These are phyloP conservation scores for Palythoa grandiflora DNA, from an alignment of 92 coral and sea anemone species.

Conservation along the genomic window DNA sequence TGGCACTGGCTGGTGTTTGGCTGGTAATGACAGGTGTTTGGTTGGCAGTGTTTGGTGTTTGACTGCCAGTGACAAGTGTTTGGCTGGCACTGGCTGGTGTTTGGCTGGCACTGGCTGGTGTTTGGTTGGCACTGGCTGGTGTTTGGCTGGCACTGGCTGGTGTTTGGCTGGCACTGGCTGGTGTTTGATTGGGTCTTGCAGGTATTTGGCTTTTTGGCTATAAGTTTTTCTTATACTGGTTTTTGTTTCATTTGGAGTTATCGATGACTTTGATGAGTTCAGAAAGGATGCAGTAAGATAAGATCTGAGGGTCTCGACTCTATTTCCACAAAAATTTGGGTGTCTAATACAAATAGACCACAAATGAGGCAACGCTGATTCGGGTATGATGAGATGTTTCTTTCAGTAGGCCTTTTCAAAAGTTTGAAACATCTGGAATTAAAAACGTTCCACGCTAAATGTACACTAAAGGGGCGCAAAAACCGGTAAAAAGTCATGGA, in stretches of 20 bases:
- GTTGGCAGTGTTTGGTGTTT: not conserved
- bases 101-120: no score
- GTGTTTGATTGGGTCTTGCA: not conserved
- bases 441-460: no score
- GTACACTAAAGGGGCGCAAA: no score
- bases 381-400: not conserved
- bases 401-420: constrained; percentile 4
- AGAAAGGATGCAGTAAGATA: constrained; percentile 40
- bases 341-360: constrained; percentile 30
- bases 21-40: not conserved
- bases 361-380: constrained; percentile 57
- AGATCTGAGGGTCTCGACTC: constrained; percentile 21
- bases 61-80: not conserved
- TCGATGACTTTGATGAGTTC: not conserved
- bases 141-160: not conserved
- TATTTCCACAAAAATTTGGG: constrained; percentile 25
- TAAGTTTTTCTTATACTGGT: not conserved
- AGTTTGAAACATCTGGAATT: constrained; percentile 29
- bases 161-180: not conserved
- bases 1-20: not conserved
- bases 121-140: no score
- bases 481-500: no score
- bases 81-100: no score
- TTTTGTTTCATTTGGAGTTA: not conserved
- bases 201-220: not conserved